A percentile compares a stretch with the other conserved stretches of the same genome.
These are phyloP conservation scores for Rhynchomys soricoides DNA, from an alignment of 2,113 vertebrate species.

Conservation along the genomic window DNA sequence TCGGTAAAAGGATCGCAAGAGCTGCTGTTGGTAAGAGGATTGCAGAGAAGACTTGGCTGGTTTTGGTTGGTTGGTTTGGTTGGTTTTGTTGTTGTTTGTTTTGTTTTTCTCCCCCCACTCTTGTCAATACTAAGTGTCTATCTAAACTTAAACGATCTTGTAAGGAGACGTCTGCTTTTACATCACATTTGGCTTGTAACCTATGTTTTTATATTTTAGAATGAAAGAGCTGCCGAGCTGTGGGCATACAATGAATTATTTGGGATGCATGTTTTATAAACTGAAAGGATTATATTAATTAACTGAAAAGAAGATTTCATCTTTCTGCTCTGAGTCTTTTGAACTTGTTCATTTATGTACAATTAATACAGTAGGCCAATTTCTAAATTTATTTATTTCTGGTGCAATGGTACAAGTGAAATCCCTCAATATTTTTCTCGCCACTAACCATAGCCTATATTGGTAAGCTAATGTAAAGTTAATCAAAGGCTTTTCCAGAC, in stretches of 20 bases:
- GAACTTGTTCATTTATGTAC: neutral
- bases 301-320: neutral
- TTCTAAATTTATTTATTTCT: neutral
- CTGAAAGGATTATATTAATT: neutral
- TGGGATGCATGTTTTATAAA: constrained; percentile 1
- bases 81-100: too few relatives aligned
- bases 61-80: too few relatives aligned
- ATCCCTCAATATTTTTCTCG: constrained; percentile 10
- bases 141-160: neutral
- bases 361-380: neutral
- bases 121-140: neutral
- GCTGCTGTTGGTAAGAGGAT: neutral
- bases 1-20: neutral
- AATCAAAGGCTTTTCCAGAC: neutral
- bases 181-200: neutral
- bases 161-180: neutral
- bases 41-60: neutral
- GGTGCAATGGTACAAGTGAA: neutral
- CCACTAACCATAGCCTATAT: neutral
- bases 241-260: neutral
- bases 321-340: constrained; percentile 21
- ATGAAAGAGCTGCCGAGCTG: neutral
- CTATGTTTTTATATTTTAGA: neutral
- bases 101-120: neutral
- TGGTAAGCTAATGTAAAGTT: neutral